These are phyloP conservation scores for Megaleporinus macrocephalus DNA, from an alignment of 2,113 vertebrate species.

Conservation along the genomic window DNA sequence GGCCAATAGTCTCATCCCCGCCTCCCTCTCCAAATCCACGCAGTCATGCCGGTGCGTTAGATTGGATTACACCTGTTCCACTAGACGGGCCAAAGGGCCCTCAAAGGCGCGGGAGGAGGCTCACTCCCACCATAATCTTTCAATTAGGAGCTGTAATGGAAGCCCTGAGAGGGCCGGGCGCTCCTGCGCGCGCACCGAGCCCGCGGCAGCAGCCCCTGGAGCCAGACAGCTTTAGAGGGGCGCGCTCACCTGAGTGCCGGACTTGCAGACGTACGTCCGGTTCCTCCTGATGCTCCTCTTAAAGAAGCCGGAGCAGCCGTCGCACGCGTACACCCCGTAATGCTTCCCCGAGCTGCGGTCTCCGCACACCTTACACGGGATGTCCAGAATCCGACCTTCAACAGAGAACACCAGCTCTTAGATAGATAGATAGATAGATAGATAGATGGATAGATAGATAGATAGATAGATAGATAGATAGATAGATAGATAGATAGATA, in stretches of 20 bases:
- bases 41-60: slow-evolving; percentile 73
- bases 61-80: slow-evolving; percentile 81
- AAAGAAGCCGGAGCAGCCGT: slow-evolving; percentile 98
- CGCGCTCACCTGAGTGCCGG: slow-evolving; percentile 90
- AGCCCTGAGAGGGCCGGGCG: slow-evolving; percentile 30
- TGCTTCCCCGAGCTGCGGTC: slow-evolving; percentile 98
- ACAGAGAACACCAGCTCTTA: too few species aligned
- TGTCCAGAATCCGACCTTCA: slow-evolving; percentile 97
- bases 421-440: too few species aligned
- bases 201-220: too few species aligned
- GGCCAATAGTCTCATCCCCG: slow-evolving; percentile 70
- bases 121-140: slow-evolving; percentile 57
- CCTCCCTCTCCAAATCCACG: slow-evolving; percentile 74
- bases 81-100: slow-evolving; percentile 61
- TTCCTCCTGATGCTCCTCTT: slow-evolving; percentile 97
- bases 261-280: slow-evolving; percentile 97
- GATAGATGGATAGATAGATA: too few species aligned
- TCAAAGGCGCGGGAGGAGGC: slow-evolving; percentile 56
- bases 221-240: too few species aligned
- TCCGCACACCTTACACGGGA: slow-evolving; percentile 98
- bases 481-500: too few species aligned
- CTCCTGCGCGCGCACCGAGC: not conserved
- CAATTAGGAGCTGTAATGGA: slow-evolving; percentile 52
- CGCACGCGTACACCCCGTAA: slow-evolving; percentile 97
- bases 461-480: too few species aligned